Conservation (phyloP, 1,140 invertebrate species). For the Pseudomyrmex flavicornis region DNA sequence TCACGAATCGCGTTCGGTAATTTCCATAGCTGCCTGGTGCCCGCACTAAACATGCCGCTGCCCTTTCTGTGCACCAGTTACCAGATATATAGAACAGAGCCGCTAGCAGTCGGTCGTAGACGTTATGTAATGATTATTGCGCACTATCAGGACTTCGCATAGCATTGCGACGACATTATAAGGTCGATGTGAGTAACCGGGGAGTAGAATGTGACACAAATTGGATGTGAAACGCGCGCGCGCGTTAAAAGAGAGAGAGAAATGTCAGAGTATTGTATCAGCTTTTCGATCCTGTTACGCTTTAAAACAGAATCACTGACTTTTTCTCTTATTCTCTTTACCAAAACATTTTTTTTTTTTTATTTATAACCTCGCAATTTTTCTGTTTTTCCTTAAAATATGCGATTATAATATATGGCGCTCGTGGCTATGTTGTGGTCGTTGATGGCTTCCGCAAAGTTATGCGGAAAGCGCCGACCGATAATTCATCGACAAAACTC, state of each 20-base stretch:
- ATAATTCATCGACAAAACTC: slow-evolving; percentile 65
- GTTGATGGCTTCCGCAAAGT: slow-evolving; percentile 23
- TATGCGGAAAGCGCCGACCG: slow-evolving; percentile 29
- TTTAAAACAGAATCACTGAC: too few species aligned
- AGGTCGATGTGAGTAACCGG: slow-evolving; percentile 18
- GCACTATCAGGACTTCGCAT: slow-evolving; percentile 35
- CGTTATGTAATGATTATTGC: slow-evolving; percentile 40
- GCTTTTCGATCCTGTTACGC: too few species aligned
- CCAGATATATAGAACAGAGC: neutral
- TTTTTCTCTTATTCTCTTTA: too few species aligned
- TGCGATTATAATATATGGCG: neutral
- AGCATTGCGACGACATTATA: slow-evolving; percentile 18
- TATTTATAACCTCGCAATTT: too few species aligned
- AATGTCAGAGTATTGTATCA: too few species aligned
- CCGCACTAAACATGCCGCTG: too few species aligned
- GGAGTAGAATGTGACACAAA: slow-evolving; percentile 4
- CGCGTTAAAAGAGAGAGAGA: too few species aligned
- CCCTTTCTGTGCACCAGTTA: neutral
- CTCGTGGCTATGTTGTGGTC: neutral
- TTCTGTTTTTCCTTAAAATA: neutral
- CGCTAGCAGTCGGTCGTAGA: neutral
- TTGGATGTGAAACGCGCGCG: slow-evolving; percentile 2
- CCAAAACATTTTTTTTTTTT: too few species aligned
- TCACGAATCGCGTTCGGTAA: neutral
- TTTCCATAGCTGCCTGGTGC: slow-evolving; percentile 17